Conservation (phyloP, 2,888 invertebrate species). For the Synanthedon formicaeformis region DNA sequence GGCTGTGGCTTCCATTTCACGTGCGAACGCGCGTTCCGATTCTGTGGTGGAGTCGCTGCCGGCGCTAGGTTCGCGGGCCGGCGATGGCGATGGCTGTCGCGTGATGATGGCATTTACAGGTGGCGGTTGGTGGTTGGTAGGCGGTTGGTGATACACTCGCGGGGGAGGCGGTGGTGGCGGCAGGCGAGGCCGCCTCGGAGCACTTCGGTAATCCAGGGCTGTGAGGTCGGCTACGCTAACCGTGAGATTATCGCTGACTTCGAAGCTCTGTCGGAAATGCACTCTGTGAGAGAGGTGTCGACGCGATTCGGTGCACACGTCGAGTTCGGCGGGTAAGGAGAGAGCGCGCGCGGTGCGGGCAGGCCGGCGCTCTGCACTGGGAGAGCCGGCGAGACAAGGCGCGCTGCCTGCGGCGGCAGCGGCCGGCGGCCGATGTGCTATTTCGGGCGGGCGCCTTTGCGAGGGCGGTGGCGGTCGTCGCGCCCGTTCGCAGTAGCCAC, state of each 20-base stretch:
- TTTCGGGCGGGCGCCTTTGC: conserved; percentile 39
- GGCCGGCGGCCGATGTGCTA: conserved; percentile 32
- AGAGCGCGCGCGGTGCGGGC: conserved; percentile 53
- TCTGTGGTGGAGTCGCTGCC: conserved; percentile 62
- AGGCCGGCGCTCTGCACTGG: conserved; percentile 42
- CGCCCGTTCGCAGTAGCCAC: conserved; percentile 77
- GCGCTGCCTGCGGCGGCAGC: conserved; percentile 53
- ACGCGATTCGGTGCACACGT: conserved; percentile 68
- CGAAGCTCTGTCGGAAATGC: conserved; percentile 58
- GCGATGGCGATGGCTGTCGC: conserved; percentile 20
- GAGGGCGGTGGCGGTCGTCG: conserved; percentile 46
- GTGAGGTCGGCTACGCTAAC: conserved; percentile 75
- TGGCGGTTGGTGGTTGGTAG: conserved; percentile 6
- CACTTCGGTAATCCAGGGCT: conserved; percentile 67
- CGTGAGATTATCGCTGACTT: conserved; percentile 62
- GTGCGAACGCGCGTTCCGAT: conserved; percentile 54
- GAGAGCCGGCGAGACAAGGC: conserved; percentile 41
- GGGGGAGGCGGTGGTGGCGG: conserved; percentile 51
- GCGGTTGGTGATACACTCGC: conserved; percentile 10
- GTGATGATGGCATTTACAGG: conserved; percentile 13
- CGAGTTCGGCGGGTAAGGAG: conserved; percentile 75
- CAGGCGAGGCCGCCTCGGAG: conserved; percentile 40
- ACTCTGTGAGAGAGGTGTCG: conserved; percentile 40
- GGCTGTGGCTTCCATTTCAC: conserved; percentile 61
- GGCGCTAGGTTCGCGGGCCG: conserved; percentile 53